Percentiles rank a stretch among this genome's conserved stretches.
These are phyloP conservation scores for Ctenicera cuprea DNA, from an alignment of 2,888 invertebrate genomes.

Conservation along the genomic window DNA sequence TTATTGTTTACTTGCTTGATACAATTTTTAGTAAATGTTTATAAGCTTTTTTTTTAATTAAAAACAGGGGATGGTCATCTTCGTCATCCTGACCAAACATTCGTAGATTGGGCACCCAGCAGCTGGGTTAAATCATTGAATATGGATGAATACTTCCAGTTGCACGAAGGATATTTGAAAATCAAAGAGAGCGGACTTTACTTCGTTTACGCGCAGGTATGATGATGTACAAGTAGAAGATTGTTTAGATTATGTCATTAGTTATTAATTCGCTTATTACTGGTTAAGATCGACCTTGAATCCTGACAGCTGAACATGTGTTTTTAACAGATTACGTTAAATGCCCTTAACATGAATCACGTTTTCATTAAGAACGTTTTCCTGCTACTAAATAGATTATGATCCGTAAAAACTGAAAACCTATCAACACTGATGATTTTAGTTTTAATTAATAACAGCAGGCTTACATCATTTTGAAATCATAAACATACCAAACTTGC, in stretches of 20 bases:
- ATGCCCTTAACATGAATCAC: constrained; percentile 23
- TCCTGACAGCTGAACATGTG: constrained; percentile 5
- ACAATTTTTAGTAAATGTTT: neutral
- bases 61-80: constrained; percentile 79
- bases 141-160: constrained; percentile 78
- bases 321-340: constrained; percentile 12
- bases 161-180: constrained; percentile 78
- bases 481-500: too few species aligned
- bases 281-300: constrained; percentile 15
- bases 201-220: constrained; percentile 84
- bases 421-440: constrained; percentile 7
- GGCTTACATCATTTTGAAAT: neutral
- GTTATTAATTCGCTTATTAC: neutral
- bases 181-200: constrained; percentile 84
- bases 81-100: constrained; percentile 78
- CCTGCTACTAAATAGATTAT: neutral
- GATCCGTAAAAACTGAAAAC: constrained; percentile 6
- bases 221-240: neutral
- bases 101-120: constrained; percentile 81
- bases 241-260: too few species aligned
- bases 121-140: constrained; percentile 79
- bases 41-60: neutral
- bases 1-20: too few species aligned
- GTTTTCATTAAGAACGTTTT: neutral
- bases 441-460: neutral